Conservation (phyloP, 2,888 invertebrate genomes). For the Drosophila subsilvestris region DNA sequence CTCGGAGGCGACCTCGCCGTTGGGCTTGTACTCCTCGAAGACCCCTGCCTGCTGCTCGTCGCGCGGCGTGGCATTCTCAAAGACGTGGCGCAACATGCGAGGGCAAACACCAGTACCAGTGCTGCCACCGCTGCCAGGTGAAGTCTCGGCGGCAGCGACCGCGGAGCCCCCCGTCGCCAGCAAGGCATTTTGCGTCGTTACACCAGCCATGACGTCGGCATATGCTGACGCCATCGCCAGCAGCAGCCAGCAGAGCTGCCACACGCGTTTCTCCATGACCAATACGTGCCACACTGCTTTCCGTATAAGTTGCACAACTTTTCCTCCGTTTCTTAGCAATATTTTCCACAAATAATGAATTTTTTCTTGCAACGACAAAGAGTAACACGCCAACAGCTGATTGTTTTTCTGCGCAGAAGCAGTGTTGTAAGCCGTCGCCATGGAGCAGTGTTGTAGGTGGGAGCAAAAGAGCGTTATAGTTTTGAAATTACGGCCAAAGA, state of each 20-base stretch:
- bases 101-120: conserved; percentile 69
- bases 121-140: conserved; percentile 5
- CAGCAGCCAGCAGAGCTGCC: conserved; percentile 37
- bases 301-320: neutral
- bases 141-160: neutral
- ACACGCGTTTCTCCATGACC: neutral
- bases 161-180: neutral
- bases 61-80: conserved; percentile 83
- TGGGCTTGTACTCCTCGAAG: conserved; percentile 85
- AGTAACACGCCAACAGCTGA: conserved; percentile 56
- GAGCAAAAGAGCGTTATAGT: neutral
- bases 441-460: conserved; percentile 1
- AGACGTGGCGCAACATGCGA: conserved; percentile 82
- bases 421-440: conserved; percentile 32
- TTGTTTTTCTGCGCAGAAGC: conserved; percentile 37
- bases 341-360: conserved; percentile 5
- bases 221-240: conserved; percentile 67
- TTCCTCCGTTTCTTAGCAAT: neutral
- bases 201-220: conserved; percentile 58
- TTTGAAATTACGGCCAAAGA: neutral
- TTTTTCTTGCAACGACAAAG: conserved; percentile 41
- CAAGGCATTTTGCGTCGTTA: conserved; percentile 38
- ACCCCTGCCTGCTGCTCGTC: conserved; percentile 86
- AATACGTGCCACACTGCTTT: neutral
- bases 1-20: conserved; percentile 11